A percentile compares a stretch with the other conserved stretches of the same genome.
Conservation (phyloP, 2,113 vertebrate species). For the Aegotheles bennettii region DNA sequence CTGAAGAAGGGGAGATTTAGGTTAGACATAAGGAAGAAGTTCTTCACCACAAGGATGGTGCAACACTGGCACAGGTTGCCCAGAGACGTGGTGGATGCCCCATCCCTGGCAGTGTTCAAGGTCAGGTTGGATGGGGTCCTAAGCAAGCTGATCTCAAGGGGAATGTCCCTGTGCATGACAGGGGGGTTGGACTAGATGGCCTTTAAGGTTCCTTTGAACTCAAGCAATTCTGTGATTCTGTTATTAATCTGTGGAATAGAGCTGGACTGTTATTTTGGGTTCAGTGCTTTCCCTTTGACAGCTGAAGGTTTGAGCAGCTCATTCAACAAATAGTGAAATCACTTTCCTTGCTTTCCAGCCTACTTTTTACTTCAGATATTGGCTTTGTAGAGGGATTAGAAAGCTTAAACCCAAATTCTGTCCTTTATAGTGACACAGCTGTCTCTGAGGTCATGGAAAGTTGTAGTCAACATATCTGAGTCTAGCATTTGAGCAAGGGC, state of each 20-base stretch:
- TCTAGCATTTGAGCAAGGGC: neutral
- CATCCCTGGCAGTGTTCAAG: too few relatives aligned
- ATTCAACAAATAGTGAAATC: neutral
- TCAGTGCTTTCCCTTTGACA: neutral
- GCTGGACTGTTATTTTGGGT: neutral
- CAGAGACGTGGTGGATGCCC: too few relatives aligned
- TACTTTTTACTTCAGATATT: neutral
- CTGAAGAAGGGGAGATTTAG: too few relatives aligned
- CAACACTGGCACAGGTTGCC: too few relatives aligned
- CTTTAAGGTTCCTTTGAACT: too few relatives aligned
- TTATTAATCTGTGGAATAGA: neutral
- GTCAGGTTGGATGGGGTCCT: too few relatives aligned
- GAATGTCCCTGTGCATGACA: too few relatives aligned
- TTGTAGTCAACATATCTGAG: neutral
- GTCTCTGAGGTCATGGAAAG: conserved; percentile 9
- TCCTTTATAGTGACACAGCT: neutral
- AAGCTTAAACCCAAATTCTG: neutral
- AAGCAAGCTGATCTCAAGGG: too few relatives aligned
- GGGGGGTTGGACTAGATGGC: too few relatives aligned
- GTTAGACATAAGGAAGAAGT: too few relatives aligned
- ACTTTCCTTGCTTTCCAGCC: neutral
- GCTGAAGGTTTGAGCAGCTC: neutral
- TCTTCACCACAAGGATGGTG: too few relatives aligned
- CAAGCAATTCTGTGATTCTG: too few relatives aligned
- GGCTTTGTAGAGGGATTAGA: neutral